A percentile compares a stretch with the other conserved stretches of the same genome.
Evolutionary conservation across 2,113 vertebrate species (phyloP).

Genomic region (Chiloscyllium plagiosum): DNA sequence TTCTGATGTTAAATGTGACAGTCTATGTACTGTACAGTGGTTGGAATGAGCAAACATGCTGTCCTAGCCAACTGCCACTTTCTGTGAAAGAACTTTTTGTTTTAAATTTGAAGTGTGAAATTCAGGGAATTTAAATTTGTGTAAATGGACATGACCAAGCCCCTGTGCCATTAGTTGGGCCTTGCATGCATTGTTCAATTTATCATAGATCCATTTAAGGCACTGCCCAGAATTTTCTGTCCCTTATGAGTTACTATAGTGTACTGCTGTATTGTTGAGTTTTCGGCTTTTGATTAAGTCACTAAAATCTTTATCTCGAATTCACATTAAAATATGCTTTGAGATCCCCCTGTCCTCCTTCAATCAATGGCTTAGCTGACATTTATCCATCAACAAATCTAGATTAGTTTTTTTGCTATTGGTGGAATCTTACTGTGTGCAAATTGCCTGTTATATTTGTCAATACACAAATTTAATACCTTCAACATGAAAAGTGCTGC

Average conservation of each 20-base stretch:
- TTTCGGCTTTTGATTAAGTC: not conserved
- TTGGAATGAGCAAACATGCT: not conserved
- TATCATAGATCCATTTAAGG: not conserved
- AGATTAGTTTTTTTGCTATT: not conserved
- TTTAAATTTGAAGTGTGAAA: not conserved
- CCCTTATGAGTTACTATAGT: not conserved
- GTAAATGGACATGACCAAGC: not conserved
- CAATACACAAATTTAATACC: not conserved
- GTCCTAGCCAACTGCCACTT: too few species aligned
- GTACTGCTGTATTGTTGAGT: not conserved
- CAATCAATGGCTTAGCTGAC: too few species aligned
- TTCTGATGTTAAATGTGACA: not conserved
- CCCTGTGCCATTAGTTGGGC: not conserved
- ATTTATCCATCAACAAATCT: not conserved
- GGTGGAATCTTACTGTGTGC: not conserved
- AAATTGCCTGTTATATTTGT: not conserved
- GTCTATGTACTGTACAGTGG: not conserved
- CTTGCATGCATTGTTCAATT: not conserved
- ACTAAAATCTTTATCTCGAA: not conserved
- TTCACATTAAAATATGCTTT: not conserved
- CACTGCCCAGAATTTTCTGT: not conserved
- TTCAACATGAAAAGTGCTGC: not conserved
- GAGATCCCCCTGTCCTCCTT: not conserved
- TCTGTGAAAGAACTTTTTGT: too few species aligned
- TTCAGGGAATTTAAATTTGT: not conserved